Percentiles rank a stretch among this genome's conserved stretches.
phyloP scores from a whole-genome alignment of 1,140 invertebrate genomes.

The Zaprionus kolodkinae region DNA sequence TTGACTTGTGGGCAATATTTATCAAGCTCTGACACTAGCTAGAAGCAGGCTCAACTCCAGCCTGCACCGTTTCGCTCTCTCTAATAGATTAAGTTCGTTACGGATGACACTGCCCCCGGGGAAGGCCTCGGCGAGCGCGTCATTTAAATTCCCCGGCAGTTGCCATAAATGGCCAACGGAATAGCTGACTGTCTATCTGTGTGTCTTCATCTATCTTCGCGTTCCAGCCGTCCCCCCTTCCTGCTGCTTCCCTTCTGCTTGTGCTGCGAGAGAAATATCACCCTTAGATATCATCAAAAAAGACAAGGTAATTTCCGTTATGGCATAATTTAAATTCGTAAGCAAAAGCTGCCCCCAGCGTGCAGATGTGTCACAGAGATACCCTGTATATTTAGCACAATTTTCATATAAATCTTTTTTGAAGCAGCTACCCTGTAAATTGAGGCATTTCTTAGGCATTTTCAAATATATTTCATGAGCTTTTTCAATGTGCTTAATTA shows the following conservation, averaged over 20 bases:
- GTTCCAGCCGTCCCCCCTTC: neutral
- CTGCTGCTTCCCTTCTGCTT: no score
- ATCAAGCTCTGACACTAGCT: conserved; percentile 67
- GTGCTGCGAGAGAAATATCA: conserved; percentile 23
- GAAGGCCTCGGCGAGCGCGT: neutral
- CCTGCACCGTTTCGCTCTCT: conserved; percentile 21
- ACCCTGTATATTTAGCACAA: neutral
- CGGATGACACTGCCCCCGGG: conserved; percentile 24
- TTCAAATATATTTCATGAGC: neutral
- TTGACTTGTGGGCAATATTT: conserved; percentile 69
- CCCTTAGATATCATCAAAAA: conserved; percentile 28
- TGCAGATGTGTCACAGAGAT: neutral
- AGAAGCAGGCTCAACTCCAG: conserved; percentile 31
- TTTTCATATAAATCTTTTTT: neutral
- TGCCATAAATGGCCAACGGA: conserved; percentile 55
- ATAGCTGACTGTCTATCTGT: conserved; percentile 3
- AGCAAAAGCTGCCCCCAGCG: neutral
- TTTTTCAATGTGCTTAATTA: neutral
- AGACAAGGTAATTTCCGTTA: conserved; percentile 60
- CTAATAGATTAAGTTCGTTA: conserved; percentile 81
- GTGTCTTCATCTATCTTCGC: neutral
- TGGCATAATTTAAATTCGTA: conserved; percentile 43
- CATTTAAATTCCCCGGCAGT: conserved; percentile 27
- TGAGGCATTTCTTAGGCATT: neutral
- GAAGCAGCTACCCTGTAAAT: neutral